Base-by-base conservation (phyloP, 2,888 invertebrate species). In the Melanotus villosus region DNA sequence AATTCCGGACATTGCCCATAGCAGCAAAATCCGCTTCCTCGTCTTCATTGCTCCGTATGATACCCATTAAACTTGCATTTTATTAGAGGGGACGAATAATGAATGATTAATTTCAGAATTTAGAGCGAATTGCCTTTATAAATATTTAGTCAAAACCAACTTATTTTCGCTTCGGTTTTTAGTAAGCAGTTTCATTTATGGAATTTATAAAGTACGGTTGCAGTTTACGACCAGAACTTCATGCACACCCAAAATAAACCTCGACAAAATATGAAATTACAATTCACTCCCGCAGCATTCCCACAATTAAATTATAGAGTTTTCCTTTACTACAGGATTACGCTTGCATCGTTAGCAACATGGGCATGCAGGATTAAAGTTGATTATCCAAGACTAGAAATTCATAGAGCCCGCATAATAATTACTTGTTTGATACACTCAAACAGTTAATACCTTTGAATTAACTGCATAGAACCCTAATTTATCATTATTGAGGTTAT, bases 261-360 rank as follows among this genome's bases (percentile, higher is more conserved):
- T 32, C 52, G 3, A 16, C 52, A 32, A 52, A 52, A 52, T 52
- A 52, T 52, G 32, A 26, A 58, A 58, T 58, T 58, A 58, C 41
- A 43, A 1, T 7, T 10, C 19, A 19, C 41, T 43, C 19, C 58
- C 58, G 23, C 58, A 41, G 19, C 58, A 58, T 12, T 30, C 30
- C 58, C 58, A 58, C 58, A 58, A 58, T 58, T 58, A 58, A 58
- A 58, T 58, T 58, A 58, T 58, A 23, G 19, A 58, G 58, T 58
- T 58, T 58, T 41, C 41, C 38, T 36, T 32, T 32, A 23, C 26
- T 58, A 41, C 41, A 26, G 36, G 41, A 38, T 58, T 58, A 58
- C 58, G 30, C 41, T 14, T 41, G 58, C 58, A 58, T 58, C 41
- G 41, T 58, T 58, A 58, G 58, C 41, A 26, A 23, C 58, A 41